Evolutionary conservation across 2,888 invertebrate genomes (phyloP), one percentile per base, ranked within the genome.

Genomic region (Mystacides longicornis): DNA sequence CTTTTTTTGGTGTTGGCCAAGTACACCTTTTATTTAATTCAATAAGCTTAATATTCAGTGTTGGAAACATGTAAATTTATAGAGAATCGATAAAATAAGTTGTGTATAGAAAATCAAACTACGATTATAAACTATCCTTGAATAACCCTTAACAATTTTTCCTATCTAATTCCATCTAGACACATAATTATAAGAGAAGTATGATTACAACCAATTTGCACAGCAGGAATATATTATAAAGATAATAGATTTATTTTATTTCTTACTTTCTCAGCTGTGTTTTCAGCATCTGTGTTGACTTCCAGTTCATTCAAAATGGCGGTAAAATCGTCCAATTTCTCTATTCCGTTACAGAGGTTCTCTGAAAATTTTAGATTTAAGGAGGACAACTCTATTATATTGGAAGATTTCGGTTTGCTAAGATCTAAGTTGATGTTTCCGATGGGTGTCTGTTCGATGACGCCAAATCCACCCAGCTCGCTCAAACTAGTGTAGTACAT

Each of bases 301-400:
- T 68, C 62, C 55, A 77, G 67, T 20, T 63, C 56, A 46, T 60
- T 62, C 9, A 55, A 47, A 27, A 55, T 48, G 0, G 53, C 22
- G 49, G 54, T 56, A 49, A 55, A 72, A 53, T 76, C 68, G 65
- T 78, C 73, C 62, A 73, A 70, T 62, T 78, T 74, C 21, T 71
- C 72, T 48, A 75, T 67, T 43, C 74, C 68, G 64, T 72, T 72
- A 65, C 71, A 69, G 2, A 88, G 70, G 62, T 81, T 78, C 65
- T 85, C 82, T 1, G 83, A 79, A 37, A 88, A 68, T 62, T 82
- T 80, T 63, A 79, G 71, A 67, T 82, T 85, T 1, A 79, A 77
- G 42, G 79, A 74, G 2, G 82, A 71, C 63, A 88, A 69, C 64
- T 86, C 86, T 33, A 86, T 66, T 55, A 86, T 77, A 67, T 82